Evolutionary conservation across 2,113 vertebrate genomes (phyloP), one percentile per base, ranked within the genome.

Genomic region (Coregonus clupeaformis): DNA sequence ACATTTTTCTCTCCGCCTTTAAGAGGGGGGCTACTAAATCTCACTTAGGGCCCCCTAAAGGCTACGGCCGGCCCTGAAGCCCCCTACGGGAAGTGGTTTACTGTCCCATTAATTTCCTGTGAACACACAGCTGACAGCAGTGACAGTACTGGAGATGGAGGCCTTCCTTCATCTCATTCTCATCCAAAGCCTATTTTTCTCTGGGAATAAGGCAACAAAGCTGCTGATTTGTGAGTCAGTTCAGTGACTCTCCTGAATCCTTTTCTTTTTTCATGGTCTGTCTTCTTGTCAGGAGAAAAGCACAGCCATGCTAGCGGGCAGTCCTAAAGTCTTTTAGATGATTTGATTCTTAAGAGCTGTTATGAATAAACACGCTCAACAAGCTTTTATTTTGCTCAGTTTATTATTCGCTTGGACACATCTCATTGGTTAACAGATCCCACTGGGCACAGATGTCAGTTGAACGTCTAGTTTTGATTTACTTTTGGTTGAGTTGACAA

Each of bases 151-250:
- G n/a, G n/a, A 79, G 27, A 27, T 27, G 27, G 27, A 27, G 1
- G 27, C 27, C 27, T 27, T 27, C 27, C 27, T 27, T 27, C 77
- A 81, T 16, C 20, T 87, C 77, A 25, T 83, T 16, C 20, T 87
- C 77, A 25, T 83, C 71, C 80, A 82, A 78, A 85, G 71, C 62
- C 45, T 83, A 72, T 86, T 1, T 71, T 74, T 69, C 87, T 64
- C 82, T 57, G 5, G 47, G 62, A 25, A 69, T 60, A 79, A 74
- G 55, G 72, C 72, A 30, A 76, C 70, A 68, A n/a, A 67, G 68
- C 22, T 13, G 81, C 49, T 67, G 75, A 84, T 27, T 78, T 29
- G 42, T 45, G 74, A 49, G 76, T 20, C 67, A 30, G 32, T 68
- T 80, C 79, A 80, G 84, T 76, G 76, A 47, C 13, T 1, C 27